Percentiles rank a stretch among this genome's conserved stretches.
Evolutionary conservation across 2,888 invertebrate genomes (phyloP).

Genomic region (Malachius bipustulatus): DNA sequence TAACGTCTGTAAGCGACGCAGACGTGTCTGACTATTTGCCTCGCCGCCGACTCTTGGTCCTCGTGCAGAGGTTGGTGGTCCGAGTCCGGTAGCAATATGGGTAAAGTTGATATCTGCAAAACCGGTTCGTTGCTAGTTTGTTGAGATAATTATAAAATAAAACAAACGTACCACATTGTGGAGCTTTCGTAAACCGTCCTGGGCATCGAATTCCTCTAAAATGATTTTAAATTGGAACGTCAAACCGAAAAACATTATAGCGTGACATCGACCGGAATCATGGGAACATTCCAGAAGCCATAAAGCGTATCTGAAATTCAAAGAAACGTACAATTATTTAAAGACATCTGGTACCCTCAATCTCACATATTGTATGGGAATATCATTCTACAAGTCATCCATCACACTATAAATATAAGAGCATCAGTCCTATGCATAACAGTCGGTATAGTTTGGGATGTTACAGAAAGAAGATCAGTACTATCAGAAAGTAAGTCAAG

Average conservation of each 20-base stretch:
- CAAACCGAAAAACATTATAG: conserved; percentile 95
- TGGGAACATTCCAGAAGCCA: conserved; percentile 90
- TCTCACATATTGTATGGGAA: no score
- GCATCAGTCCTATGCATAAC: no score
- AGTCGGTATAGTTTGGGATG: no score
- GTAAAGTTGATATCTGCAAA: conserved; percentile 68
- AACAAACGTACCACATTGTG: conserved; percentile 74
- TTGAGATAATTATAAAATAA: no score
- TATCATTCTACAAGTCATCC: no score
- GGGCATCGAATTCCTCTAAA: conserved; percentile 83
- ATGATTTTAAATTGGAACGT: conserved; percentile 90
- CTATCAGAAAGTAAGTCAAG: no score
- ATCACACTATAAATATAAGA: no score
- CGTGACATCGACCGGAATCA: conserved; percentile 95
- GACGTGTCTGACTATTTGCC: conserved; percentile 85
- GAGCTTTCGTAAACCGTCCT: conserved; percentile 86
- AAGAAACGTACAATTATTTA: no score
- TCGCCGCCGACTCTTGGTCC: conserved; percentile 80
- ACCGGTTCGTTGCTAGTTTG: no score
- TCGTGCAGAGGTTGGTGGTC: conserved; percentile 55
- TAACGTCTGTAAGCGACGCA: conserved; percentile 82
- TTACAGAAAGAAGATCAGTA: no score
- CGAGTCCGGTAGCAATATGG: conserved; percentile 66
- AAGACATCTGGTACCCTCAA: no score
- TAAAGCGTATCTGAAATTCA: conserved; percentile 69